phyloP scores from a whole-genome alignment of 2,797 vertebrate species.

The Dermochelys coriacea region DNA sequence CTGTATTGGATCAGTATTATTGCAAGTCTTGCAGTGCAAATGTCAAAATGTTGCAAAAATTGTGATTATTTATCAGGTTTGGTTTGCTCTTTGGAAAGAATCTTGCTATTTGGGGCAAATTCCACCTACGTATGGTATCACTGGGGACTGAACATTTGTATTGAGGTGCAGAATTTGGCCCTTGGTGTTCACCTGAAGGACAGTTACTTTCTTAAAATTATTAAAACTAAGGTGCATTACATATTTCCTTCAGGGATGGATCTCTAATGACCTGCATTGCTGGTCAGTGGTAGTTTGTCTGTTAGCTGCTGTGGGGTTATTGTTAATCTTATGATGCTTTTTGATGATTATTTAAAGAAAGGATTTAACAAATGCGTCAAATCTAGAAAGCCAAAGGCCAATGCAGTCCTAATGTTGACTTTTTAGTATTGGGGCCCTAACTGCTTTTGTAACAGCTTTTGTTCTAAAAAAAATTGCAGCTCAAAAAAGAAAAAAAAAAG shows the following conservation, averaged over 20 bases:
- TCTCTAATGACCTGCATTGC: rapidly evolving
- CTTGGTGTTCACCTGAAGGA: not conserved
- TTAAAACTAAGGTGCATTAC: not conserved
- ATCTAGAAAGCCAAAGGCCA: not conserved
- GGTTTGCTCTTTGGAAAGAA: not conserved
- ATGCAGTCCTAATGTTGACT: rapidly evolving
- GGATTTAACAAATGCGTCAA: too few relatives aligned
- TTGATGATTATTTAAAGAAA: too few relatives aligned
- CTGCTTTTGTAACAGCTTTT: not conserved
- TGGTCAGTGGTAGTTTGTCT: constrained; percentile 5
- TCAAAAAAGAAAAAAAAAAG: not conserved
- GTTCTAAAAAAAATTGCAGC: not conserved
- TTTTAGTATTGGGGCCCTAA: not conserved
- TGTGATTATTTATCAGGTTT: not conserved
- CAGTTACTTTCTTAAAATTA: not conserved
- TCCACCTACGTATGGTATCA: not conserved
- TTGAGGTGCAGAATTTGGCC: not conserved
- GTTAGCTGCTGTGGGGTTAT: not conserved
- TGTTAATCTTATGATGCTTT: not conserved
- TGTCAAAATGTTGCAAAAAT: too few relatives aligned
- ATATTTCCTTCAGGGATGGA: not conserved
- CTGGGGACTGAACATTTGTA: not conserved
- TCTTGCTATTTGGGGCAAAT: not conserved
- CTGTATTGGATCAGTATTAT: rapidly evolving
- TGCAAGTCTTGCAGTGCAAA: not conserved